Percentiles rank a stretch among this genome's conserved stretches.
phyloP scores from a whole-genome alignment of 37 sponge, comb jelly and placozoan genomes.

The Hormiphora californensis region DNA sequence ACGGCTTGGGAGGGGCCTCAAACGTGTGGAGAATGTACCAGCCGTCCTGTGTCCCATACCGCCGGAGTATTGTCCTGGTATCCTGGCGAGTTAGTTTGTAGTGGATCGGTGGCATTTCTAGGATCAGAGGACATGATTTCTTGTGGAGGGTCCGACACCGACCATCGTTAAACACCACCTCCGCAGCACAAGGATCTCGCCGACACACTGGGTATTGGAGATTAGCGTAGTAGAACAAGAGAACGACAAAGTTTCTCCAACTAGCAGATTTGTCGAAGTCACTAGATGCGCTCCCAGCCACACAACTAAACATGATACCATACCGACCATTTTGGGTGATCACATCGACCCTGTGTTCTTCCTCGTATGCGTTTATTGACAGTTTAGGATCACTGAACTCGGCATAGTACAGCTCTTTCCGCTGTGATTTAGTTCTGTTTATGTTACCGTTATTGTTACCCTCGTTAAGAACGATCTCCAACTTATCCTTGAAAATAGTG shows the following conservation, averaged over 20 bases:
- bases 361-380: conserved; percentile 22
- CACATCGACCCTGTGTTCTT: neutral
- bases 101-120: neutral
- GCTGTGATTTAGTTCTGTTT: neutral
- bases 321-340: neutral
- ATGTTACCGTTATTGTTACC: neutral
- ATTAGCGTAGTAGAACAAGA: conserved; percentile 47
- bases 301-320: neutral
- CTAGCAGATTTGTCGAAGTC: neutral
- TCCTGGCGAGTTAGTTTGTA: conserved; percentile 35
- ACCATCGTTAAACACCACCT: neutral
- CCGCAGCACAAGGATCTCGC: conserved; percentile 34
- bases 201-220: conserved; percentile 7
- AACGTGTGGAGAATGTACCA: conserved; percentile 42
- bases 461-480: neutral
- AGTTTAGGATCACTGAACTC: conserved; percentile 24
- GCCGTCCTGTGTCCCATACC: conserved; percentile 34
- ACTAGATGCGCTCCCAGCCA: neutral
- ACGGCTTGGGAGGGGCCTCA: neutral
- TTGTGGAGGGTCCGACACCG: neutral
- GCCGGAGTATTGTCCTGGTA: conserved; percentile 33
- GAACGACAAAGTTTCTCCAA: conserved; percentile 17
- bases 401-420: neutral
- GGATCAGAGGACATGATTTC: conserved; percentile 7
- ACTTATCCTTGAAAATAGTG: conserved; percentile 1